Evolutionary conservation across 2,113 vertebrate genomes (phyloP).

Genomic region (Notarius lentiginosus): DNA sequence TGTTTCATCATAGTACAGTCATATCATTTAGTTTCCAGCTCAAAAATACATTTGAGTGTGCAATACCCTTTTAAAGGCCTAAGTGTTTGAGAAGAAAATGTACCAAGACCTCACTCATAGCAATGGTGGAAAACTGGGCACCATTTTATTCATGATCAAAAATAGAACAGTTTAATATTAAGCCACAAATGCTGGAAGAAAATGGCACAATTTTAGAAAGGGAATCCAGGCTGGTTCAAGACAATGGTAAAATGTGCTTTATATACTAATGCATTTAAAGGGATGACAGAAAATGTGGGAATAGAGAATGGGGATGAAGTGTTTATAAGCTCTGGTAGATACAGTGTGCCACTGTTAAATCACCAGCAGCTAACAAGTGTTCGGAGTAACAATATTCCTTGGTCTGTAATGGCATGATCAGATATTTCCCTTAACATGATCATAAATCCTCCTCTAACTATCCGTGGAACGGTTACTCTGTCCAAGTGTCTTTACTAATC

Average conservation of each 20-base stretch:
- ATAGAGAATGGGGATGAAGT: neutral
- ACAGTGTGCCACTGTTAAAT: neutral
- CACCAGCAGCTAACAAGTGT: neutral
- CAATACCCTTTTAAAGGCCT: neutral
- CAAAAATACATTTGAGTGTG: no score
- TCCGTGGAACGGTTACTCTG: neutral
- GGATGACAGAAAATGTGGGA: neutral
- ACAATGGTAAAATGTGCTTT: neutral
- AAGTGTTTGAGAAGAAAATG: neutral
- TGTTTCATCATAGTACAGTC: no score
- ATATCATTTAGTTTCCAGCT: no score
- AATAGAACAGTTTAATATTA: neutral
- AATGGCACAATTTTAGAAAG: neutral
- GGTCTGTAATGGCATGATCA: neutral
- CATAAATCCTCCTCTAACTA: neutral
- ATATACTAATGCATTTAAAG: neutral
- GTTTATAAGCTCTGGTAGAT: neutral
- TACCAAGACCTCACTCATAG: neutral
- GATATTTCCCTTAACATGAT: neutral
- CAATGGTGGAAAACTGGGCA: neutral
- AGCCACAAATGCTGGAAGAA: neutral
- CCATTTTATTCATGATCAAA: neutral
- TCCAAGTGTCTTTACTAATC: constrained; percentile 15
- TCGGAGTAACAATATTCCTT: neutral
- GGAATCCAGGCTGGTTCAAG: neutral